phyloP scores from a whole-genome alignment of 2,888 invertebrate genomes.

The Imbricaverruca yamaguchii region DNA sequence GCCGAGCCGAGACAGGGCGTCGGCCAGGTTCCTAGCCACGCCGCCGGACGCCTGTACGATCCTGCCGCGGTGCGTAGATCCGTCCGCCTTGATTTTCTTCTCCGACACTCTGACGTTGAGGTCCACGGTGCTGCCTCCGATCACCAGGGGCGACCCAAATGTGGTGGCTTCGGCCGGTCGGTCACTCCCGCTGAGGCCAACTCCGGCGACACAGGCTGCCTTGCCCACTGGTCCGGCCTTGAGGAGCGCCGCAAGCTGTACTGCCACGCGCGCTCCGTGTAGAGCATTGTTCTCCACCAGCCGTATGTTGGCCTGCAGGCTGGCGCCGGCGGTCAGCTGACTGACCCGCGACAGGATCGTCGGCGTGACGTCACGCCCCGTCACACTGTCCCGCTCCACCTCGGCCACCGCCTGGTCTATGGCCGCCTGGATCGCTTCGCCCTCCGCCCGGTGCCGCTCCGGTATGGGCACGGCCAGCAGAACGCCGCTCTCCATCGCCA shows the following conservation, averaged over 20 bases:
- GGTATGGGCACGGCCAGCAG: slow-evolving; percentile 90
- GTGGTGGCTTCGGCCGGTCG: too few species aligned
- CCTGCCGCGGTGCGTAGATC: slow-evolving; percentile 62
- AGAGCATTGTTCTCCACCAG: slow-evolving; percentile 88
- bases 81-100: slow-evolving; percentile 51
- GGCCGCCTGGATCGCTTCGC: slow-evolving; percentile 50
- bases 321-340: slow-evolving; percentile 69
- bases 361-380: slow-evolving; percentile 87
- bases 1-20: slow-evolving; percentile 68
- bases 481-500: slow-evolving; percentile 61
- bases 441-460: slow-evolving; percentile 45
- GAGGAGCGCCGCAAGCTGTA: slow-evolving; percentile 45
- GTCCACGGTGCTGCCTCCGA: slow-evolving; percentile 73
- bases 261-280: slow-evolving; percentile 71
- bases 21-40: slow-evolving; percentile 85
- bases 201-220: too few species aligned
- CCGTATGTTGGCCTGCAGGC: slow-evolving; percentile 64
- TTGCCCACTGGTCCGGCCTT: not conserved
- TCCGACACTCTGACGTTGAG: slow-evolving; percentile 57
- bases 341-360: slow-evolving; percentile 72
- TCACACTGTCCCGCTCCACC: slow-evolving; percentile 53
- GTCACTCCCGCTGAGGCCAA: too few species aligned
- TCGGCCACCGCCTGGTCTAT: slow-evolving; percentile 60
- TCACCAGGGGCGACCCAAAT: slow-evolving; percentile 43
- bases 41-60: slow-evolving; percentile 69